A percentile compares a stretch with the other conserved stretches of the same genome.
These are phyloP conservation scores for Eupeodes luniger DNA, from an alignment of 2,888 invertebrate genomes.

Conservation along the genomic window DNA sequence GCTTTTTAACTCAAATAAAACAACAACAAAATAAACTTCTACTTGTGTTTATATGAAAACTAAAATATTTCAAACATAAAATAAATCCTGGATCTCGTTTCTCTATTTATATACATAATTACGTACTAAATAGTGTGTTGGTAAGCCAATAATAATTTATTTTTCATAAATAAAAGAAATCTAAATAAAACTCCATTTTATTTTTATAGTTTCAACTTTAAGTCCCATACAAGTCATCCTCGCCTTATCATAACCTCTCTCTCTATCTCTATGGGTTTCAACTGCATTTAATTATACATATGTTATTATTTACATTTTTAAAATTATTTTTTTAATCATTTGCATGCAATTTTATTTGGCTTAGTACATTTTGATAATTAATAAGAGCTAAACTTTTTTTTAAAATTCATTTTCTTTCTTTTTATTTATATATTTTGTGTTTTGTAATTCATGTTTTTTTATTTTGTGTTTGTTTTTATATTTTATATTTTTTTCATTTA, in stretches of 20 bases:
- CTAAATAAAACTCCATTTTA: slow-evolving; percentile 36
- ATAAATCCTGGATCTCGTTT: slow-evolving; percentile 42
- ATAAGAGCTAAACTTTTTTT: not conserved
- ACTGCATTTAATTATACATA: not conserved
- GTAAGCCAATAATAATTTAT: slow-evolving; percentile 48
- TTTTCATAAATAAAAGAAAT: slow-evolving; percentile 26
- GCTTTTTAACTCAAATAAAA: slow-evolving; percentile 29
- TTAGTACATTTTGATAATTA: not conserved
- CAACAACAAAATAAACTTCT: slow-evolving; percentile 25
- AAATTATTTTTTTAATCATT: slow-evolving; percentile 6
- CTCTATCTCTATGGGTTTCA: not conserved
- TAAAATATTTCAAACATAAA: slow-evolving; percentile 22
- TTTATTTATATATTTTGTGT: slow-evolving; percentile 33
- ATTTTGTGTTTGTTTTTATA: slow-evolving; percentile 62
- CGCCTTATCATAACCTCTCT: not conserved
- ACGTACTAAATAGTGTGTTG: slow-evolving; percentile 36
- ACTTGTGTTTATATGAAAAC: slow-evolving; percentile 47
- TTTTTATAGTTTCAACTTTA: not conserved
- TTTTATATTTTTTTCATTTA: slow-evolving; percentile 72
- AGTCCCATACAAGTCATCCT: slow-evolving; percentile 56
- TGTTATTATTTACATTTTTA: not conserved
- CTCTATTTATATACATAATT: not conserved
- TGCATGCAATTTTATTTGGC: slow-evolving; percentile 13
- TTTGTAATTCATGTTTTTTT: slow-evolving; percentile 34
- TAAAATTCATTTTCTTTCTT: not conserved